Conservation (phyloP, 2,888 invertebrate species). For the Sturmia bella region DNA sequence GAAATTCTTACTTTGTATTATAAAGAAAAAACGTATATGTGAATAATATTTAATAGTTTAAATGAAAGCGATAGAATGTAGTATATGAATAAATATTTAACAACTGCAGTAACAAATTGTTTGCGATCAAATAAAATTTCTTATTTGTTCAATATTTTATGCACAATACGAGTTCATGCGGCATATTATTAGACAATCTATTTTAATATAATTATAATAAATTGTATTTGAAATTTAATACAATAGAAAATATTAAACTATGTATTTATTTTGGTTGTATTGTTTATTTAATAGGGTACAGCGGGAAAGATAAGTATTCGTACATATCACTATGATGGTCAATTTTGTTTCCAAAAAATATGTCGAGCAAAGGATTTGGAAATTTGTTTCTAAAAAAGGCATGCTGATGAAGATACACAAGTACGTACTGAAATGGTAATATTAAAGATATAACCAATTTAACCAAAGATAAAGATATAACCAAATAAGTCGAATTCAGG, state of each 20-base stretch:
- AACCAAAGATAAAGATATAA: too few species aligned
- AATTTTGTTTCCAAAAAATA: too few species aligned
- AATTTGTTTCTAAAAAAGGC: too few species aligned
- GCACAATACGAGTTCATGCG: background rate
- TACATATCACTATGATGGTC: background rate
- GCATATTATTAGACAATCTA: slow-evolving; percentile 24
- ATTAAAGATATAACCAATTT: too few species aligned
- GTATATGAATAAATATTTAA: slow-evolving; percentile 38
- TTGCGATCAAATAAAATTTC: slow-evolving; percentile 46
- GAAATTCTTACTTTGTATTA: background rate
- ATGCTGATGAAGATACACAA: too few species aligned
- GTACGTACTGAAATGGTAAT: too few species aligned
- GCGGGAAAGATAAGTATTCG: background rate
- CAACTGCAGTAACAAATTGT: slow-evolving; percentile 43
- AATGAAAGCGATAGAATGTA: background rate
- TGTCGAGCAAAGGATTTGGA: too few species aligned
- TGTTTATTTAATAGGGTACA: slow-evolving; percentile 4
- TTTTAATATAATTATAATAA: slow-evolving; percentile 41
- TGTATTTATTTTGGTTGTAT: slow-evolving; percentile 17
- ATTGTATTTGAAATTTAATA: slow-evolving; percentile 39
- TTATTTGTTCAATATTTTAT: slow-evolving; percentile 39
- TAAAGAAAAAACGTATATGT: background rate
- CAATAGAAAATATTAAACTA: slow-evolving; percentile 13
- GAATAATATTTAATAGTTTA: background rate
- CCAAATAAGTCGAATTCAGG: too few species aligned